Evolutionary conservation across 2,797 vertebrate genomes (phyloP).

Genomic region (Sebastes miniatus): DNA sequence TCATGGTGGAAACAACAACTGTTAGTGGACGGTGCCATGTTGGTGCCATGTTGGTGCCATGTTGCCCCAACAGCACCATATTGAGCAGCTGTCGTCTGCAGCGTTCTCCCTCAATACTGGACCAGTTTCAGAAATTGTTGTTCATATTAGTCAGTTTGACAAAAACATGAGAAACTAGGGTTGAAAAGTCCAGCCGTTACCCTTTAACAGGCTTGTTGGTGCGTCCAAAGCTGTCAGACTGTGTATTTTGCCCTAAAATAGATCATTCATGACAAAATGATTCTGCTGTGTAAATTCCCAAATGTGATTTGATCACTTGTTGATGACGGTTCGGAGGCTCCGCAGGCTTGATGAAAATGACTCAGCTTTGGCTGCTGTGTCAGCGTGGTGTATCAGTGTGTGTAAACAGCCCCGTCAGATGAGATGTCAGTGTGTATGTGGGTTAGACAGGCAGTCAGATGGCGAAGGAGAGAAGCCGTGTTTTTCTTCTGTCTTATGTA

Average conservation of each 20-base stretch:
- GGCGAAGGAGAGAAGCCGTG: neutral
- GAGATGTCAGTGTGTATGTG: slow-evolving; percentile 10
- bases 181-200: too few relatives aligned
- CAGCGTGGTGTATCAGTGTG: neutral
- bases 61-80: too few relatives aligned
- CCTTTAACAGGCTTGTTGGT: neutral
- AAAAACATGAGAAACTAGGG: too few relatives aligned
- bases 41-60: too few relatives aligned
- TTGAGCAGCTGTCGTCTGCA: too few relatives aligned
- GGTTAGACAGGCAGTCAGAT: slow-evolving; percentile 12
- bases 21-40: too few relatives aligned
- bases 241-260: neutral
- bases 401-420: slow-evolving; percentile 21
- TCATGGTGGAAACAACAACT: too few relatives aligned
- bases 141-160: too few relatives aligned
- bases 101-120: too few relatives aligned
- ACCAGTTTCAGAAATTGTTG: too few relatives aligned
- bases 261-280: neutral
- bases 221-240: neutral
- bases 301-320: slow-evolving; percentile 16
- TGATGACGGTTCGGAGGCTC: neutral
- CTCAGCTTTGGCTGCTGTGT: neutral
- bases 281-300: neutral
- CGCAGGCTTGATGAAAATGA: neutral
- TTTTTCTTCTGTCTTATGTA: slow-evolving; percentile 32